Percentiles rank a stretch among this genome's conserved stretches.
These are phyloP conservation scores for Eilema griseolum DNA, from an alignment of 2,888 invertebrate species.

Conservation along the genomic window DNA sequence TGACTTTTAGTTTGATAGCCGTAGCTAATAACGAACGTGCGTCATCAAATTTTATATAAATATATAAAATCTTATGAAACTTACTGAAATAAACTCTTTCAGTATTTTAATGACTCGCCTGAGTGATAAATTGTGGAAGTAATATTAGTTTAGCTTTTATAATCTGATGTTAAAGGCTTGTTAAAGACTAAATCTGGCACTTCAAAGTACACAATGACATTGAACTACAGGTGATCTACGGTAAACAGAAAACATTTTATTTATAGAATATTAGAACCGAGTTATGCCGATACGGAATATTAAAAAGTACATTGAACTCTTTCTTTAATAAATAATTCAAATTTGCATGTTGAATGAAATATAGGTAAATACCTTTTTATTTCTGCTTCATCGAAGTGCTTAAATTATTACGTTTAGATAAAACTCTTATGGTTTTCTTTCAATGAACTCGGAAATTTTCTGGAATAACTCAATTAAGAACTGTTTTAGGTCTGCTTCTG, in stretches of 20 bases:
- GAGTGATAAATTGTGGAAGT: constrained; percentile 60
- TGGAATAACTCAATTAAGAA: neutral
- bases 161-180: constrained; percentile 36
- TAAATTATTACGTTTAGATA: neutral
- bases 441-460: neutral
- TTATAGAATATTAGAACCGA: too few relatives aligned
- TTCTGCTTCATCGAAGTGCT: neutral
- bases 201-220: constrained; percentile 37
- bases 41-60: constrained; percentile 71
- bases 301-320: neutral
- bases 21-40: constrained; percentile 66
- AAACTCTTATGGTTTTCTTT: neutral
- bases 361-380: too few relatives aligned
- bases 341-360: neutral
- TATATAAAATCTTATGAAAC: constrained; percentile 62
- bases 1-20: constrained; percentile 56
- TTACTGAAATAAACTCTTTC: constrained; percentile 70
- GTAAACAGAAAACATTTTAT: constrained; percentile 15
- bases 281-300: too few relatives aligned
- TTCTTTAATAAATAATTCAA: neutral
- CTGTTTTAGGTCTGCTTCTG: too few relatives aligned
- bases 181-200: constrained; percentile 34
- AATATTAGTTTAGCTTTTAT: constrained; percentile 51
- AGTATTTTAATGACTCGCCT: constrained; percentile 64
- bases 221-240: constrained; percentile 19